Evolutionary conservation across 1,140 invertebrate species (phyloP).

Genomic region (Lordiphosa mommai): DNA sequence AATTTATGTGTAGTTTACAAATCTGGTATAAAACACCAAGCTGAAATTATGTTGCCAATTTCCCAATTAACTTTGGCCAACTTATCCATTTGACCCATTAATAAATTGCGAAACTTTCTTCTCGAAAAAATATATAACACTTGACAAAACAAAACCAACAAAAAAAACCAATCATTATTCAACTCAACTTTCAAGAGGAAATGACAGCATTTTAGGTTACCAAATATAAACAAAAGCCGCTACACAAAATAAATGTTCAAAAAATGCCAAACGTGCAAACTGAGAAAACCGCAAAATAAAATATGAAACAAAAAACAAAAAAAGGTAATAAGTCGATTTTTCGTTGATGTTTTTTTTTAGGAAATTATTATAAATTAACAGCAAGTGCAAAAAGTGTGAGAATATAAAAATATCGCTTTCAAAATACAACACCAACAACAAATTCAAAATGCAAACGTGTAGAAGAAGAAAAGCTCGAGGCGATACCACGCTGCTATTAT

Average conservation of each 20-base stretch:
- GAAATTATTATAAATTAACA: slow-evolving; percentile 41
- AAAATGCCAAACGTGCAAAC: slow-evolving; percentile 38
- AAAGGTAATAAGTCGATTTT: slow-evolving; percentile 20
- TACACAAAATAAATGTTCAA: slow-evolving; percentile 41
- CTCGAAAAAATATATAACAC: slow-evolving; percentile 17
- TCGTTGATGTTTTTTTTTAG: slow-evolving; percentile 34
- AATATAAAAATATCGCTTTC: slow-evolving; percentile 23
- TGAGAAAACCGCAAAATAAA: slow-evolving; percentile 16
- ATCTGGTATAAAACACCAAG: too few relatives aligned
- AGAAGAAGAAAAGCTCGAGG: slow-evolving; percentile 59
- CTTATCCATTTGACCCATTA: neutral
- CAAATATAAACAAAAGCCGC: slow-evolving; percentile 48
- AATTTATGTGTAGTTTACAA: too few relatives aligned
- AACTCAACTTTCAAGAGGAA: slow-evolving; percentile 60
- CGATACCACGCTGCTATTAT: slow-evolving; percentile 31
- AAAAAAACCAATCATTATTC: slow-evolving; percentile 30
- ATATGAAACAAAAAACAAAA: slow-evolving; percentile 21
- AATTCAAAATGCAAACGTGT: slow-evolving; percentile 59
- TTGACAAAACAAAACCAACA: slow-evolving; percentile 14
- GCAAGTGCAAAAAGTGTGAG: slow-evolving; percentile 67
- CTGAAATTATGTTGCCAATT: too few relatives aligned
- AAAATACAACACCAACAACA: slow-evolving; percentile 13
- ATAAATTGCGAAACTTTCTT: slow-evolving; percentile 2
- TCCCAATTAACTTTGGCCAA: neutral
- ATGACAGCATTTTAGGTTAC: slow-evolving; percentile 56